phyloP scores from a whole-genome alignment of 37 sponge, comb jelly and placozoan genomes.

The Diacarnus erythraeanus region DNA sequence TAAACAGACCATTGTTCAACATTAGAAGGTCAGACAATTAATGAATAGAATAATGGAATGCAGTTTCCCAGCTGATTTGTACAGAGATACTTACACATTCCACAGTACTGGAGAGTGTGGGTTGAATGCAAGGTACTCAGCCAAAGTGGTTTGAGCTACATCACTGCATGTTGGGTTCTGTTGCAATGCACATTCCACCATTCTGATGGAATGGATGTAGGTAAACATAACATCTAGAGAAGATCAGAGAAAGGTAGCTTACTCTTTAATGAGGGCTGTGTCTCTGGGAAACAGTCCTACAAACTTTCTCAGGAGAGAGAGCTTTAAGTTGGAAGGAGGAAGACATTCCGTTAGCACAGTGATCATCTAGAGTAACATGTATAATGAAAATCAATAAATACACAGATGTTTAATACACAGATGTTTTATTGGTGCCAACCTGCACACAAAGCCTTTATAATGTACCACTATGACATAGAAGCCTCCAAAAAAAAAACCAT shows the following conservation, averaged over 20 bases:
- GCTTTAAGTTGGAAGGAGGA: constrained; percentile 2
- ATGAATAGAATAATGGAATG: background rate
- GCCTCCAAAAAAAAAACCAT: no score
- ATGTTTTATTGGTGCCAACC: no score
- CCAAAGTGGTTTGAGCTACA: constrained; percentile 16
- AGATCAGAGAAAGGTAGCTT: no score
- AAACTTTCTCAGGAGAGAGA: constrained; percentile 6
- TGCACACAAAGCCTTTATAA: no score
- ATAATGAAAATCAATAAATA: no score
- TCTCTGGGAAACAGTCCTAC: constrained; percentile 11
- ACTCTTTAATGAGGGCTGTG: background rate
- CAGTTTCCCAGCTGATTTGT: no score
- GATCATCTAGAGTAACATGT: constrained; percentile 4
- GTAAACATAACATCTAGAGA: no score
- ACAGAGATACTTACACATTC: constrained; percentile 22
- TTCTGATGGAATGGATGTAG: no score
- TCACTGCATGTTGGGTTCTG: constrained; percentile 12
- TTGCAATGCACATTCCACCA: constrained; percentile 25
- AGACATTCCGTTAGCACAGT: constrained; percentile 6
- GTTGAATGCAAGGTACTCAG: constrained; percentile 20
- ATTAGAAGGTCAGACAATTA: background rate
- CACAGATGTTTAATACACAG: no score
- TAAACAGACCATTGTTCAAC: background rate
- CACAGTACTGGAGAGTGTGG: constrained; percentile 18
- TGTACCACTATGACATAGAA: no score